phyloP scores from a whole-genome alignment of 2,888 invertebrate genomes.

The Ferrisia virgata region DNA sequence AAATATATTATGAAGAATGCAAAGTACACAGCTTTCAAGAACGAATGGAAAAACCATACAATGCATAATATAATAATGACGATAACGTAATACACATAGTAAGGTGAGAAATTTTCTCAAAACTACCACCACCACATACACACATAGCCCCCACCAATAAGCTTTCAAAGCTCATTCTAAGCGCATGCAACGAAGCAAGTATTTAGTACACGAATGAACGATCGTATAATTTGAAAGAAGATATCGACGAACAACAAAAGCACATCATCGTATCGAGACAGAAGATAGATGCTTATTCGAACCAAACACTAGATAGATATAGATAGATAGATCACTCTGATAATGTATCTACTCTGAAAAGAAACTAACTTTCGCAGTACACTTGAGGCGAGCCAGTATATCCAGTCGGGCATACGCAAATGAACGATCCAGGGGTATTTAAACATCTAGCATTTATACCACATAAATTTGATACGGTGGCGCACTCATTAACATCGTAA shows the following conservation, averaged over 20 bases:
- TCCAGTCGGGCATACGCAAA: conserved; percentile 72
- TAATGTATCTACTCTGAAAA: neutral
- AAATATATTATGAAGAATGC: neutral
- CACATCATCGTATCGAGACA: neutral
- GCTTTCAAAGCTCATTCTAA: neutral
- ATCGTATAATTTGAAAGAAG: too few species aligned
- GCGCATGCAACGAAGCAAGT: neutral
- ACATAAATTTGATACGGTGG: conserved; percentile 61
- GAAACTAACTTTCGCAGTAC: conserved; percentile 72
- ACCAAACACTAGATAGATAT: neutral
- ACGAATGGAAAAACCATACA: neutral
- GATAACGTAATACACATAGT: neutral
- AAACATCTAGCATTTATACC: conserved; percentile 75
- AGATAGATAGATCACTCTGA: neutral
- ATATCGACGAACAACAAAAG: neutral
- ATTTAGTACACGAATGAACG: neutral
- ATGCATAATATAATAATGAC: neutral
- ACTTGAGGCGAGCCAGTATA: conserved; percentile 72
- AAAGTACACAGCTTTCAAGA: neutral
- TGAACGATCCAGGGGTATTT: conserved; percentile 76
- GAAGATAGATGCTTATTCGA: neutral
- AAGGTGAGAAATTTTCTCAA: neutral
- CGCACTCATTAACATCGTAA: conserved; percentile 73
- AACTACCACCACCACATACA: neutral
- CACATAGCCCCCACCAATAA: neutral